Conservation (phyloP, 2,888 invertebrate species). For the Synanthedon vespiformis region DNA sequence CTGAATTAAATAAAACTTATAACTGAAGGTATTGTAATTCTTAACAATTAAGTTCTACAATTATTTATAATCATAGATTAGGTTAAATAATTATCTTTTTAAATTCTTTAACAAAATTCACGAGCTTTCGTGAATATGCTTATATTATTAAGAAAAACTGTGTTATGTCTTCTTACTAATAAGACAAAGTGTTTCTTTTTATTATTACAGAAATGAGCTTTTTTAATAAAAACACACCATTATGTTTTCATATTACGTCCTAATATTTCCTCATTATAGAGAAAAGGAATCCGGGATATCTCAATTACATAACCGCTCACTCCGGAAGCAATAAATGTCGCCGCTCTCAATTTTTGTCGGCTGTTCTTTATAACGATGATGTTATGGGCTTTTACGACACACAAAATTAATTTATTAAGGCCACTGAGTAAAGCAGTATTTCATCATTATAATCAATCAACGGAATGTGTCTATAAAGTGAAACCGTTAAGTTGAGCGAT, state of each 20-base stretch:
- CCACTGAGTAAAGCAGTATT: slow-evolving; percentile 23
- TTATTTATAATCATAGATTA: too few species aligned
- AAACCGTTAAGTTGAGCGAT: slow-evolving; percentile 7
- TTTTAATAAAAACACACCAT: neutral
- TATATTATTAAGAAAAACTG: too few species aligned
- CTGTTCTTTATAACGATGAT: slow-evolving; percentile 27
- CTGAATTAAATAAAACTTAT: too few species aligned
- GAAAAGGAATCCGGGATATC: neutral
- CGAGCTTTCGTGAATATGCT: too few species aligned
- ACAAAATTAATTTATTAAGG: slow-evolving; percentile 41
- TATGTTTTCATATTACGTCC: neutral
- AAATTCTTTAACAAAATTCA: too few species aligned
- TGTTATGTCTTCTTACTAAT: too few species aligned
- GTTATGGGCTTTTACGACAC: slow-evolving; percentile 16
- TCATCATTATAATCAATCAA: slow-evolving; percentile 23
- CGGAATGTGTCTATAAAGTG: slow-evolving; percentile 5
- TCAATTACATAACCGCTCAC: slow-evolving; percentile 5
- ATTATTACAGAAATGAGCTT: too few species aligned
- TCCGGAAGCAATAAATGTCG: slow-evolving; percentile 39
- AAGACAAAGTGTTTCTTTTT: too few species aligned
- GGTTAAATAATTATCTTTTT: too few species aligned
- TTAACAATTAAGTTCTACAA: too few species aligned
- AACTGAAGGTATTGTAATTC: too few species aligned
- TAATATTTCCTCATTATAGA: neutral
- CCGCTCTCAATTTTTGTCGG: slow-evolving; percentile 31